Percentiles rank a stretch among this genome's conserved stretches.
These are phyloP conservation scores for Phoenicopterus ruber DNA, from an alignment of 2,113 vertebrate species.

Conservation along the genomic window DNA sequence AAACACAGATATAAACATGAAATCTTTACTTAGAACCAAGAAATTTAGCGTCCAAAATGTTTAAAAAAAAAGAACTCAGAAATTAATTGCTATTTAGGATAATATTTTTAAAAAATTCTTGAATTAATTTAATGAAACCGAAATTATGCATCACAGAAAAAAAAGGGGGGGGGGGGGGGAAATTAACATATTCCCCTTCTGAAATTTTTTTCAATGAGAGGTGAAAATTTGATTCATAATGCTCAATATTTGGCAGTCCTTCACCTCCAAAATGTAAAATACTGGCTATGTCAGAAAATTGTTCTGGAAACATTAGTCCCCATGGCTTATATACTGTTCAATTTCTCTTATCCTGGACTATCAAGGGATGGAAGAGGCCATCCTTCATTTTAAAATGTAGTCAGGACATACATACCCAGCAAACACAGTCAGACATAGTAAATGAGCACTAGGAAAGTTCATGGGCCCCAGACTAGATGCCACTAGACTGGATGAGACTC, in stretches of 20 bases:
- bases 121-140: background rate
- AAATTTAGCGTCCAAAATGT: background rate
- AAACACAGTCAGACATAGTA: background rate
- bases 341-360: background rate
- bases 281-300: background rate
- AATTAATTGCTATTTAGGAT: conserved; percentile 15
- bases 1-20: background rate
- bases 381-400: background rate
- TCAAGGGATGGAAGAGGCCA: background rate
- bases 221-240: background rate
- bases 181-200: background rate
- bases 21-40: conserved; percentile 13
- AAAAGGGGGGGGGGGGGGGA: accelerated
- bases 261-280: background rate
- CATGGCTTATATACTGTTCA: background rate
- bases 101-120: background rate
- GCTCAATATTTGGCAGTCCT: background rate
- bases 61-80: conserved; percentile 5
- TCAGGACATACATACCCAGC: background rate
- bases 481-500: background rate
- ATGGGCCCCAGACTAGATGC: background rate
- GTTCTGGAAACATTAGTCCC: background rate
- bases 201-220: background rate
- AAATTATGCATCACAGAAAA: background rate
- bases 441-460: background rate